Conservation (phyloP, 2,113 vertebrate genomes). For the Hippopotamus amphibius region DNA sequence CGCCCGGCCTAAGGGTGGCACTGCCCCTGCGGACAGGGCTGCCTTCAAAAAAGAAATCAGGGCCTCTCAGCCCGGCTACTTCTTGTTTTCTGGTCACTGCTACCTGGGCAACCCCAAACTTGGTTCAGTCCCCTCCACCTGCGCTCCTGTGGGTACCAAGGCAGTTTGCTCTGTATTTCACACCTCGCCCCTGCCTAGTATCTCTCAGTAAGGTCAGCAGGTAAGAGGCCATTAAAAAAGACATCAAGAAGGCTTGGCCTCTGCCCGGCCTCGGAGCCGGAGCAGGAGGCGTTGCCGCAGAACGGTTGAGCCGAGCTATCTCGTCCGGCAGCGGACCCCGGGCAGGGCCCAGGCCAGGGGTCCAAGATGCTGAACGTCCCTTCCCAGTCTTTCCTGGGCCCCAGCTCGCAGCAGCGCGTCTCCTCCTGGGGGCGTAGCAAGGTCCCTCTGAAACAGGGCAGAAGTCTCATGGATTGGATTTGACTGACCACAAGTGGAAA, state of each 20-base stretch:
- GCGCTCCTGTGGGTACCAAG: not conserved
- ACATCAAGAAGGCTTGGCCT: slow-evolving; percentile 63
- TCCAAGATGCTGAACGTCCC: slow-evolving; percentile 92
- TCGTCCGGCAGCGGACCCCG: not conserved
- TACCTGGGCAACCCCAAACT: not conserved
- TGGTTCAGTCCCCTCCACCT: not conserved
- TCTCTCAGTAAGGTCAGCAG: not conserved
- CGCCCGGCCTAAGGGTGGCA: not conserved
- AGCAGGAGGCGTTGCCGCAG: rapidly evolving
- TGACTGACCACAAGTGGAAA: slow-evolving; percentile 95
- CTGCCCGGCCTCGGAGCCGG: slow-evolving; percentile 63
- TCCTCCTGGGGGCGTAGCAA: slow-evolving; percentile 91
- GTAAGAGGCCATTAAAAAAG: not conserved
- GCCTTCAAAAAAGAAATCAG: not conserved
- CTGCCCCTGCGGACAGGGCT: not conserved
- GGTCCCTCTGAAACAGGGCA: slow-evolving; percentile 96
- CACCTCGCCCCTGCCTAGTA: not conserved
- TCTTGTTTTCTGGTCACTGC: not conserved
- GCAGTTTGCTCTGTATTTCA: not conserved
- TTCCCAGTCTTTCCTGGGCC: slow-evolving; percentile 91
- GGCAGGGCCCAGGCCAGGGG: not conserved
- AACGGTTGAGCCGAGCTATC: rapidly evolving
- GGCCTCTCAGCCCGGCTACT: not conserved
- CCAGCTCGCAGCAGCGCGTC: slow-evolving; percentile 93
- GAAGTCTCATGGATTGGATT: slow-evolving; percentile 99